These are phyloP conservation scores for Lasius platythorax DNA, from an alignment of 2,888 invertebrate species.

Conservation along the genomic window DNA sequence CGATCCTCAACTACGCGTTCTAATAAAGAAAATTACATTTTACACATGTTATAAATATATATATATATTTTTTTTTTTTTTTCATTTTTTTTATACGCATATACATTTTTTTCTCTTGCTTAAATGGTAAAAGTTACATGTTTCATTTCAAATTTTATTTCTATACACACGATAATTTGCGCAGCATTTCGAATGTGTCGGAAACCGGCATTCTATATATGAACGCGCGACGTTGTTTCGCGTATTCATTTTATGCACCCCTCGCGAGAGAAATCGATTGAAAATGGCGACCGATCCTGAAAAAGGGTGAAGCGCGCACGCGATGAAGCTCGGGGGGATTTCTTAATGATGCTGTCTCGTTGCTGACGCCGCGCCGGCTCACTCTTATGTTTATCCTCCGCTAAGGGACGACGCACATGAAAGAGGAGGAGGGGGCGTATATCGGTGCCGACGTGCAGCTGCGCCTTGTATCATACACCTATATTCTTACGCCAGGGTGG, in stretches of 20 bases:
- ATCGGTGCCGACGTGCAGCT: conserved; percentile 69
- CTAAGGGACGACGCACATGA: conserved; percentile 64
- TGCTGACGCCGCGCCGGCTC: conserved; percentile 29
- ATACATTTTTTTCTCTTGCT: neutral
- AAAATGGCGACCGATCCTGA: conserved; percentile 29
- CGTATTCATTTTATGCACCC: conserved; percentile 38
- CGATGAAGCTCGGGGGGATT: conserved; percentile 40
- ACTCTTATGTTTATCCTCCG: conserved; percentile 56
- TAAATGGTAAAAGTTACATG: neutral
- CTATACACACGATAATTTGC: neutral
- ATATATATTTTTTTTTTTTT: neutral
- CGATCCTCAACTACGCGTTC: neutral
- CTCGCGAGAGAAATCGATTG: conserved; percentile 42
- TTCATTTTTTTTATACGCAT: neutral
- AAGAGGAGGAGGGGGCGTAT: conserved; percentile 71
- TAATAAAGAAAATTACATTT: conserved; percentile 19
- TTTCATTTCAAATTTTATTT: neutral
- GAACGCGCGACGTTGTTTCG: conserved; percentile 6
- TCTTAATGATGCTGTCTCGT: conserved; percentile 50
- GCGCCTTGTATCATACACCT: conserved; percentile 72
- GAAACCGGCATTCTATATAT: neutral
- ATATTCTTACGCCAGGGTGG: conserved; percentile 70
- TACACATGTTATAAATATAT: neutral
- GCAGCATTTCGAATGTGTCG: neutral
- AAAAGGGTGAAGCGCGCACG: conserved; percentile 40